Conservation (phyloP, 2,888 invertebrate species). For the Poecilus cupreus region DNA sequence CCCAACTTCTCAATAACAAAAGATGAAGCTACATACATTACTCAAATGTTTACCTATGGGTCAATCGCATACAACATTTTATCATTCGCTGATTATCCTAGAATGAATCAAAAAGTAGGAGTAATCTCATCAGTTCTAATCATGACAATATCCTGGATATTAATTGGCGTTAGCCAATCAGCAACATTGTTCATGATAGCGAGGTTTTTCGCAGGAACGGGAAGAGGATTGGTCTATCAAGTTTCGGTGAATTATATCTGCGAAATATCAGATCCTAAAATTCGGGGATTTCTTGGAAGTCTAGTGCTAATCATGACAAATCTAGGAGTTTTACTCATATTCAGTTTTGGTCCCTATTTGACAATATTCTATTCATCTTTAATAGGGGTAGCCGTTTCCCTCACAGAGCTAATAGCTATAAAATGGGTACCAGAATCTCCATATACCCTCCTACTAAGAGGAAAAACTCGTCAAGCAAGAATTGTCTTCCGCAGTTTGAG, state of each 20-base stretch:
- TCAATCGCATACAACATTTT: slow-evolving; percentile 9
- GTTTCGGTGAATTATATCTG: slow-evolving; percentile 62
- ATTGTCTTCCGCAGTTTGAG: slow-evolving; percentile 40
- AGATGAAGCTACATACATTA: slow-evolving; percentile 9
- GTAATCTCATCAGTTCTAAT: slow-evolving; percentile 8
- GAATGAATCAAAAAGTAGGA: slow-evolving; percentile 12
- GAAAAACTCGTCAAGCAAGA: slow-evolving; percentile 7
- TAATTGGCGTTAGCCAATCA: not conserved
- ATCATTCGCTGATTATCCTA: slow-evolving; percentile 33
- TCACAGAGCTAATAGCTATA: slow-evolving; percentile 59
- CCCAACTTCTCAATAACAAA: not conserved
- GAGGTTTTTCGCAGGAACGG: slow-evolving; percentile 61
- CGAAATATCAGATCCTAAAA: slow-evolving; percentile 62
- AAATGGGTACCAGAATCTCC: slow-evolving; percentile 63
- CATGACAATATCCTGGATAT: slow-evolving; percentile 30
- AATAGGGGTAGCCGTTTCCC: slow-evolving; percentile 60
- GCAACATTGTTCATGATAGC: slow-evolving; percentile 60
- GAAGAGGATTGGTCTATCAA: slow-evolving; percentile 60
- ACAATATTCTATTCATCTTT: slow-evolving; percentile 51
- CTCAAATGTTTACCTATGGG: slow-evolving; percentile 39
- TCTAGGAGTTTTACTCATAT: slow-evolving; percentile 52
- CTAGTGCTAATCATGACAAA: slow-evolving; percentile 60
- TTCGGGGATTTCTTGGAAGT: slow-evolving; percentile 60
- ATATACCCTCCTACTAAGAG: slow-evolving; percentile 59
- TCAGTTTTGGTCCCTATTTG: slow-evolving; percentile 61